Conservation (phyloP, 2,113 vertebrate species). For the Limnothrissa miodon region DNA sequence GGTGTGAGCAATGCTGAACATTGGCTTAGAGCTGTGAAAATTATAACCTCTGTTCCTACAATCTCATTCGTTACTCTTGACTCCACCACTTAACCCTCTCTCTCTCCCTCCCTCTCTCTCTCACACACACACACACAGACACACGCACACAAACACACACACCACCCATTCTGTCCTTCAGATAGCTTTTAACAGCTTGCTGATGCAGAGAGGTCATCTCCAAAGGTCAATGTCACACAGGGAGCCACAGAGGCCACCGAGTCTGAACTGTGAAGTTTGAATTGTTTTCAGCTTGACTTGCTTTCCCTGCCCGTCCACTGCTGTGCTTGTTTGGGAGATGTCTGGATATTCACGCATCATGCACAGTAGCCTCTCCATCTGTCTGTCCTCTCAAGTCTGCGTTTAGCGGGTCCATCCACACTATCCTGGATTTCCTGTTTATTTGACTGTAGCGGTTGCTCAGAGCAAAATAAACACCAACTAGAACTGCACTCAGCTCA, state of each 20-base stretch:
- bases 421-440: background rate
- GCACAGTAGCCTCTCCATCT: background rate
- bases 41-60: background rate
- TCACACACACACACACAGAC: slow-evolving; percentile 37
- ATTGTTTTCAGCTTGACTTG: slow-evolving; percentile 25
- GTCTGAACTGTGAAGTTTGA: background rate
- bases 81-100: background rate
- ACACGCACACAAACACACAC: slow-evolving; percentile 33
- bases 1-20: slow-evolving; percentile 19
- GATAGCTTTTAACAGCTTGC: slow-evolving; percentile 75
- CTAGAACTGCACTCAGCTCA: background rate
- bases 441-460: background rate
- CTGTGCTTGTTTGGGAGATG: background rate
- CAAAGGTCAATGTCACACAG: slow-evolving; percentile 67
- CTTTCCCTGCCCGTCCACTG: background rate
- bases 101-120: slow-evolving; percentile 44
- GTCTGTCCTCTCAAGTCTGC: background rate
- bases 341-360: background rate
- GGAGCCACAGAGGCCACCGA: slow-evolving; percentile 30
- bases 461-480: background rate
- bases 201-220: slow-evolving; percentile 61
- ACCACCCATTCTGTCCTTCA: slow-evolving; percentile 49
- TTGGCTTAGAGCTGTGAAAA: slow-evolving; percentile 1
- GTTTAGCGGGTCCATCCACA: background rate
- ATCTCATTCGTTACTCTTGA: background rate